Evolutionary conservation across 1,140 invertebrate genomes (phyloP), one percentile per base, ranked within the genome.

Genomic region (Drosophila jambulina): DNA sequence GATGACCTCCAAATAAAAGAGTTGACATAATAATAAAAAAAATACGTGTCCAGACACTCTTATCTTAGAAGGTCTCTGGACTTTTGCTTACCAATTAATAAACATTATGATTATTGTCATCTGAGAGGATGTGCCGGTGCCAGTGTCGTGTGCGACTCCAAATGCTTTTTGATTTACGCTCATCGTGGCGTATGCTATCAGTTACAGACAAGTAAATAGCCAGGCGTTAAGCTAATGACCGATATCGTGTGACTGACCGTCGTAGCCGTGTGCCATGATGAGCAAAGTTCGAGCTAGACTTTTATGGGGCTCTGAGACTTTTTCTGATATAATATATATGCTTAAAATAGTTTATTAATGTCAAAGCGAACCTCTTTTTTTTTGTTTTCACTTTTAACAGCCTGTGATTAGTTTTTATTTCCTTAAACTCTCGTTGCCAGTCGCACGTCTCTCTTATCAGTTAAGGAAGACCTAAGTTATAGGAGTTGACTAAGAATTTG

Each of bases 81-180:
- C 59, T 57, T 69, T 45, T 68, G 64, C 75, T 63, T 71, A 38
- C 49, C 40, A 78, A 70, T 78, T 64, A 46, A 78, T 71, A 64
- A 79, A 79, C 40, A 72, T 79, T 79, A 79, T 78, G 53, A 78
- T 79, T 72, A 64, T 72, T 71, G 58, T 63, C 42, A 65, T 72
- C 42, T 48, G 53, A 78, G 40, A 70, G 40, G 27, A 72, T 59
- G 34, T 25, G 64, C 34, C 57, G 36, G 34, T 17, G 69, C 25
- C 56, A 27, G 23, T 45, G 46, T n/a, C 32, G 49, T 51, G 40
- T 51, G 40, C 19, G n/a, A 32, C 40, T 29, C 32, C 9, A 78
- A 78, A 76, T 61, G 57, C 51, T 40, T 62, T 78, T 65, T 79
- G 60, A 79, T 72, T 78, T 78, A 78, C 74, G 38, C 25, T 60